Evolutionary conservation across 2,888 invertebrate species (phyloP), one percentile per base, ranked within the genome.

Genomic region (Gari tellinella): DNA sequence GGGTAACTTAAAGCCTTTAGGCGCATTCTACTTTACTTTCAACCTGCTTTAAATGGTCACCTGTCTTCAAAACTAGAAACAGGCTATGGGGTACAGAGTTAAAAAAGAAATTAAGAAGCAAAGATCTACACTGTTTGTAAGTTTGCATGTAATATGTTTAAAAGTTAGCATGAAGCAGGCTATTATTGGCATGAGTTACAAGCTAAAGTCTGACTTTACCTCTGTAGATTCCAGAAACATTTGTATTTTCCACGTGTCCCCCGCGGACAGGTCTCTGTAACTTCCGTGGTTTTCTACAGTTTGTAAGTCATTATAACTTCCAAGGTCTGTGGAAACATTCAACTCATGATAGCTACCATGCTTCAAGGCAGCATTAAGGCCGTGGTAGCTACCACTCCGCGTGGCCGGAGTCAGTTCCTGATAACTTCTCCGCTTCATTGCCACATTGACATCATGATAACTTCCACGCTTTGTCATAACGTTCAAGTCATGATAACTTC

Each of bases 191-290:
- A n/a, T n/a, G n/a, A n/a, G n/a, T n/a, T n/a, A n/a, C 4, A 31
- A 4, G 31, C 10, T 31, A 7, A 31, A 31, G 5, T 31, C 10
- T 31, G 31, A 31, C 4, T 31, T 31, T 52, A 52, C 52, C 52
- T 80, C 56, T 17, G 74, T 77, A 17, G 77, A 74, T 49, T 80
- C 80, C 60, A 80, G 43, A 51, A 73, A 80, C 74, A 77, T 80
- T 56, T 72, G 70, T 46, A 80, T 74, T 53, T 80, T 77, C 77
- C 77, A 77, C 37, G 65, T 66, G 23, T 77, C 72, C 31, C 31
- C 31, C 4, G 31, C 31, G 12, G 61, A 60, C 46, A 88, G 80
- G 70, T 70, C 75, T 40, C 66, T 58, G 19, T 62, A 66, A 37
- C 75, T 69, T 15, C 63, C 46, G 23, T 37, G 26, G 38, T 37